Evolutionary conservation across 2,797 vertebrate genomes (phyloP).

Genomic region (Pangasius larnaudii): DNA sequence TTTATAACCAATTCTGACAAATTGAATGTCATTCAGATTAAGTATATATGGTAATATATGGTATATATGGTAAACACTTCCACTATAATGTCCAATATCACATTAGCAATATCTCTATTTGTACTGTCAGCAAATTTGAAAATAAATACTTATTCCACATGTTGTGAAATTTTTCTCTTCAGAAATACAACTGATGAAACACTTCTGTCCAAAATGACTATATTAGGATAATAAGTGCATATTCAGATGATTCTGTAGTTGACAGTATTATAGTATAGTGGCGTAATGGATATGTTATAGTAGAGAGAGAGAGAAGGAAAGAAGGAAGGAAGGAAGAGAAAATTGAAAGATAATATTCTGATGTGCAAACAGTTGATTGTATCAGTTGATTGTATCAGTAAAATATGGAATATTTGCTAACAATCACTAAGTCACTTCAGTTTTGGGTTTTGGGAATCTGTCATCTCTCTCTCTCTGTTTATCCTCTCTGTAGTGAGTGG

Average conservation of each 20-base stretch:
- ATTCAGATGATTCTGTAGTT: background rate
- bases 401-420: background rate
- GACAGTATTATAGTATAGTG: background rate
- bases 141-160: too few relatives aligned
- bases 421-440: background rate
- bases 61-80: background rate
- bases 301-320: background rate
- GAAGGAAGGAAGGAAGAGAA: background rate
- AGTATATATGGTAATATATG: background rate
- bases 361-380: background rate
- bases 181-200: too few relatives aligned
- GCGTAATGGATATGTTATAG: background rate
- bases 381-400: background rate
- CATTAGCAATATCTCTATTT: background rate
- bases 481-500: slow-evolving; percentile 47
- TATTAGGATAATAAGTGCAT: background rate
- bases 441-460: background rate
- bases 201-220: background rate
- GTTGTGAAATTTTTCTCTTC: background rate
- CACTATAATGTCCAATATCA: background rate
- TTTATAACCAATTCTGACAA: background rate
- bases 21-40: background rate
- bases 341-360: background rate
- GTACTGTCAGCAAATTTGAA: background rate
- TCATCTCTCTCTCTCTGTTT: slow-evolving; percentile 23